These are phyloP conservation scores for Brotogeris chrysoptera DNA, from an alignment of 2,797 vertebrate genomes.

Conservation along the genomic window DNA sequence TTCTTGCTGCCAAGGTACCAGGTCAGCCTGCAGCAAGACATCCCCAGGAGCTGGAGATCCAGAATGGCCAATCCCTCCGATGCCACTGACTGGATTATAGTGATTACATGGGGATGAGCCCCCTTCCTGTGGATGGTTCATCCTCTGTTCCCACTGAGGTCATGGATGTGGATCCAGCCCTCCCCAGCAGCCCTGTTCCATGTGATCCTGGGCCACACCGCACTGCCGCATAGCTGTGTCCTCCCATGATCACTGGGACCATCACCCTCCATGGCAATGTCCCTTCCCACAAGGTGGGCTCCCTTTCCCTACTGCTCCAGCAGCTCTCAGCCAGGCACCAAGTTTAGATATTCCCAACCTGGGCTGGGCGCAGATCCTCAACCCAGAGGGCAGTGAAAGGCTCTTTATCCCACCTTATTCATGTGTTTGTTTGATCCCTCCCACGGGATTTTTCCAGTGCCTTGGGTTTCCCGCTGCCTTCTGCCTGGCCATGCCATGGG, in stretches of 20 bases:
- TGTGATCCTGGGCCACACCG: fast-evolving
- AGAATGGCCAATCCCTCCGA: fast-evolving
- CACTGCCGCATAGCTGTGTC: not conserved
- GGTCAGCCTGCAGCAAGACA: not conserved
- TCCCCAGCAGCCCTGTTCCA: not conserved
- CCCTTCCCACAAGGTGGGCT: not conserved
- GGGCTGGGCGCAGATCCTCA: not conserved
- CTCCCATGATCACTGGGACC: fast-evolving
- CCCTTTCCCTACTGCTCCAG: not conserved
- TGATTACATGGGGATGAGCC: fast-evolving
- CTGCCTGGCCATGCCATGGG: not conserved
- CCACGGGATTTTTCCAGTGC: constrained; percentile 30
- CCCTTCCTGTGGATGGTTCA: fast-evolving
- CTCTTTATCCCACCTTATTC: constrained; percentile 22
- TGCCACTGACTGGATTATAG: fast-evolving
- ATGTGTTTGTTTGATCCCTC: constrained; percentile 3
- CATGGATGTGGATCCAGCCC: not conserved
- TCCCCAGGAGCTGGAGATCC: not conserved
- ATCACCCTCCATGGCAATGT: fast-evolving
- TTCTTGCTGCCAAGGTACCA: not conserved
- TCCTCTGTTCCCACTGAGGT: not conserved
- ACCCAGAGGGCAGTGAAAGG: constrained; percentile 33
- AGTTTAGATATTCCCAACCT: fast-evolving
- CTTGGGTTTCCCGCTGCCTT: not conserved
- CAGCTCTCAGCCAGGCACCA: not conserved